Percentiles rank a stretch among this genome's conserved stretches.
Evolutionary conservation across 30 jellyfish, hydroid and myxozoan genomes (phyloP).

Genomic region (Aurelia sp.): DNA sequence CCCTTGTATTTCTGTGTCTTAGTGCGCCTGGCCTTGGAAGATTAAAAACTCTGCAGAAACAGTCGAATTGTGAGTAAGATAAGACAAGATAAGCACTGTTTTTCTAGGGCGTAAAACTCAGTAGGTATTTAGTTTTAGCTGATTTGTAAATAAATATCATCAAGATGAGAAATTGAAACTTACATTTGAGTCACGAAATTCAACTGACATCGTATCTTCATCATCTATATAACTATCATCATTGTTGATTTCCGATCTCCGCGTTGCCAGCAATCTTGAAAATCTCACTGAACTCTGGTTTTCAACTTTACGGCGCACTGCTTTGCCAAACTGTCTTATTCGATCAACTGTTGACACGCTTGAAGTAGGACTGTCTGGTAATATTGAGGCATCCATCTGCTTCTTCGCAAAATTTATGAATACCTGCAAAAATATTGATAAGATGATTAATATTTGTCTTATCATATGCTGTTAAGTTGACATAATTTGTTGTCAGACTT

Average conservation of each 20-base stretch:
- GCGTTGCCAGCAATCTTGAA: constrained; percentile 22
- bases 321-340: constrained; percentile 24
- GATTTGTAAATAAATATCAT: neutral
- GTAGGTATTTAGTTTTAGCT: neutral
- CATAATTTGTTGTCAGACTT: too few species aligned
- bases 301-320: constrained; percentile 16
- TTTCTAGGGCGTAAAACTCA: neutral
- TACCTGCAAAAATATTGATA: constrained; percentile 56
- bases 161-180: neutral
- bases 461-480: too few species aligned
- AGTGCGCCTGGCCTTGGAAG: too few species aligned
- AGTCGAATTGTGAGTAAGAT: too few species aligned
- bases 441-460: too few species aligned
- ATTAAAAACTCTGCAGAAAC: too few species aligned
- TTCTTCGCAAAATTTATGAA: constrained; percentile 89
- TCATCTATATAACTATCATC: constrained; percentile 56
- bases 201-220: constrained; percentile 38
- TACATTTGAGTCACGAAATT: constrained; percentile 43
- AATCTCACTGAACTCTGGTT: constrained; percentile 4
- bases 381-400: constrained; percentile 70
- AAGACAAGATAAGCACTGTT: neutral
- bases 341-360: constrained; percentile 6
- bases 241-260: neutral
- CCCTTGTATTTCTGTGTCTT: too few species aligned
- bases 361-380: constrained; percentile 8